Evolutionary conservation across 2,113 vertebrate genomes (phyloP).

Genomic region (Gallinago media): DNA sequence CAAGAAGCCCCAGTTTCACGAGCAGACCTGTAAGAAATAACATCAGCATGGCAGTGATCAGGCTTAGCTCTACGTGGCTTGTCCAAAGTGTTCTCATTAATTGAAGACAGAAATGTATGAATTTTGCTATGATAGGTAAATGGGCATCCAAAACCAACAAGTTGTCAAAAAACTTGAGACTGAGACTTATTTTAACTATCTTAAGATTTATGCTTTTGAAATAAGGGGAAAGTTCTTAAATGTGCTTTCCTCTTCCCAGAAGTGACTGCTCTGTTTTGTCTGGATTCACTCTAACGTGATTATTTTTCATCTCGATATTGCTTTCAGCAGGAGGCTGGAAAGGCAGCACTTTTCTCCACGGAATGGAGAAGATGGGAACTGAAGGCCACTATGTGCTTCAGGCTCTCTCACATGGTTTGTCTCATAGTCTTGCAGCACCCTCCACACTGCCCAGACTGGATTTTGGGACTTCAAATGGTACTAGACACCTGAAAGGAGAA

Average conservation of each 20-base stretch:
- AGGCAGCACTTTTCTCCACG: not conserved
- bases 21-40: not conserved
- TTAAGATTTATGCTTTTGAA: not conserved
- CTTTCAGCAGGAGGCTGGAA: not conserved
- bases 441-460: fast-evolving
- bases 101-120: not conserved
- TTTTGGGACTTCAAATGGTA: not conserved
- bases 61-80: not conserved
- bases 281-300: not conserved
- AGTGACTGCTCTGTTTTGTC: not conserved
- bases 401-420: not conserved
- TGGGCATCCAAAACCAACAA: not conserved
- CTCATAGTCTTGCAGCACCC: not conserved
- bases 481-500: fast-evolving
- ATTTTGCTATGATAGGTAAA: not conserved
- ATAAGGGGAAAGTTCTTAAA: not conserved
- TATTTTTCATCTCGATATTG: slow-evolving; percentile 16
- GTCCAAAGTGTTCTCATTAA: not conserved
- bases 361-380: not conserved
- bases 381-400: not conserved
- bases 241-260: not conserved
- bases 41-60: not conserved
- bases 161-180: not conserved
- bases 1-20: not conserved
- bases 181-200: not conserved